Percentiles rank a stretch among this genome's conserved stretches.
Conservation (phyloP, 2,113 vertebrate species). For the Hydrochoerus hydrochaeris region DNA sequence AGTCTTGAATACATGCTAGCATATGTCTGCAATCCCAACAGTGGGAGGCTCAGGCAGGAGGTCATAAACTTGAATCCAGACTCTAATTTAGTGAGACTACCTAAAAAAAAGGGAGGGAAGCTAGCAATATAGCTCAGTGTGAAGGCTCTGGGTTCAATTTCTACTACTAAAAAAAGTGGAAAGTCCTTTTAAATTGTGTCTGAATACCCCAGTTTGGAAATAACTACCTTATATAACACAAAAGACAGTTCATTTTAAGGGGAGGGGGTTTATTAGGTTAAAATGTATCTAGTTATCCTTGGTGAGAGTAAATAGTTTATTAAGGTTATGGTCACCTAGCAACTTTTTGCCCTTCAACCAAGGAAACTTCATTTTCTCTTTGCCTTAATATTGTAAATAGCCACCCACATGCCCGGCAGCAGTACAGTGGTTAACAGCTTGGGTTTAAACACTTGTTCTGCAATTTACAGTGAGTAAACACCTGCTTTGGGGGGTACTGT, state of each 20-base stretch:
- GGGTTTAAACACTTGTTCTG: neutral
- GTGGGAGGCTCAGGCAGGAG: neutral
- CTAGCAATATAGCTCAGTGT: neutral
- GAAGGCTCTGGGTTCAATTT: neutral
- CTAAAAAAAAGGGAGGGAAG: neutral
- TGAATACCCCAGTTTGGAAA: neutral
- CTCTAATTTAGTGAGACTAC: neutral
- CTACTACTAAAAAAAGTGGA: neutral
- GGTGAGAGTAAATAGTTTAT: neutral
- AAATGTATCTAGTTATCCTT: neutral
- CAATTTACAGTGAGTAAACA: neutral
- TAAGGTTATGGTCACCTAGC: neutral
- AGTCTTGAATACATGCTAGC: neutral
- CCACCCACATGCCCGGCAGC: neutral
- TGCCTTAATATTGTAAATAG: neutral
- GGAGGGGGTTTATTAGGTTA: neutral
- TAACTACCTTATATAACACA: neutral
- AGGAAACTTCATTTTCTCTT: neutral
- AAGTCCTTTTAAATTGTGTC: neutral
- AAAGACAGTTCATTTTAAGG: neutral
- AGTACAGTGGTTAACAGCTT: neutral
- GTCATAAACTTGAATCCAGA: neutral
- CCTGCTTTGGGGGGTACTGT: neutral
- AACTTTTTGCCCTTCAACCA: neutral
- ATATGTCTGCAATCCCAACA: neutral